Evolutionary conservation across 2,113 vertebrate species (phyloP), one percentile per base, ranked within the genome.

Genomic region (Phoenicopterus ruber): DNA sequence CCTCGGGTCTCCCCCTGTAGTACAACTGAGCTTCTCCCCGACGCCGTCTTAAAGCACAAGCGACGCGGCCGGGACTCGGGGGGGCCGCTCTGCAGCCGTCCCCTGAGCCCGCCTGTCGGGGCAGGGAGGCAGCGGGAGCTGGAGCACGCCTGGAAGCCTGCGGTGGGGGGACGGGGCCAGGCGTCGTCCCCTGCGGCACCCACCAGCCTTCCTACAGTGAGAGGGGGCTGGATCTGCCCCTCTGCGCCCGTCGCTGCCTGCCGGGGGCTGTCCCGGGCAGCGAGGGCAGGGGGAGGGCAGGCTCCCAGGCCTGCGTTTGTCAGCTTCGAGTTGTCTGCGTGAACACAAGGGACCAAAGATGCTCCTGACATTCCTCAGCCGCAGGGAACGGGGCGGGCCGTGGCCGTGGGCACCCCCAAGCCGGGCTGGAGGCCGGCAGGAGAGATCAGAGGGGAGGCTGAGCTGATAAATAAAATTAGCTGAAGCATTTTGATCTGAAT

Each of bases 341-440:
- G 61, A 65, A 57, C 18, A 8, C 13, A 18, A 93, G 89, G 95
- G 97, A 98, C 97, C 95, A 97, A 98, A 97, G 97, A 96, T 49
- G 87, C 91, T 91, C 81, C 69, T 10, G 47, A 22, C 36, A 4
- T 83, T 93, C 94, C 88, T 71, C 58, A 19, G 58, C n/a, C 26
- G 44, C 38, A 21, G 92, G 83, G 78, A 67, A 62, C 9, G 22
- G 49, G 42, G 42, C n/a, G n/a, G n/a, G n/a, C n/a, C n/a, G n/a
- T n/a, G n/a, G n/a, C n/a, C n/a, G n/a, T n/a, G n/a, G n/a, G n/a
- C n/a, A n/a, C n/a, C n/a, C n/a, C n/a, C n/a, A n/a, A n/a, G n/a
- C n/a, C n/a, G n/a, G n/a, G n/a, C n/a, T n/a, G n/a, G n/a, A n/a
- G n/a, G n/a, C n/a, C n/a, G n/a, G 42, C 42, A 13, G 20, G 47